Evolutionary conservation across 1,140 invertebrate species (phyloP), one percentile per base, ranked within the genome.

Genomic region (Bradysia coprophila): DNA sequence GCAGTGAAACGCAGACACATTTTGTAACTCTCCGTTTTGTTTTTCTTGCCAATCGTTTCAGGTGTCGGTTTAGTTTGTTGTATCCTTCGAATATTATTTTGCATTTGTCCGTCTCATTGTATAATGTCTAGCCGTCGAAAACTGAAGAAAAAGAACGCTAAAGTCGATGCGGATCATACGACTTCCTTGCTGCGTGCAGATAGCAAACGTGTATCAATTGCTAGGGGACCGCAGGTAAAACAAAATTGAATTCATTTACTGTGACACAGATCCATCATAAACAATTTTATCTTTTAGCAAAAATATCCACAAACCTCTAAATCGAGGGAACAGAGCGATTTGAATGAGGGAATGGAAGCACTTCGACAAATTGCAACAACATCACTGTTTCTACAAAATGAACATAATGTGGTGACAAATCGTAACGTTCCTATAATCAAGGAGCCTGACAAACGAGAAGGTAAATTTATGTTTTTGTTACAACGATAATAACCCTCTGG

Each of bases 61-160:
- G 58, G 50, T 47, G 59, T 71, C 41, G 71, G 71, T 40, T 51
- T 72, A 40, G 57, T 73, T 31, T 75, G 71, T 55, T 75, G 72
- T 48, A 58, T 72, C 22, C 53, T 75, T 43, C 64, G 72, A 36
- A 68, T 75, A 33, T 54, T 73, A 42, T 63, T 75, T 43, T 75
- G 72, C 53, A 64, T 74, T 45, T 74, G 72, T 51, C 59, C 71
- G 38, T 71, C 70, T 46, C 64, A 62, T 43, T 73, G 71, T 49
- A 60, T 61, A 43, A 54, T 55, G 49, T 54, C 55, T 22, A 59
- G 48, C 42, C 59, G 55, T 34, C 57, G 57, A 47, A 48, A 53
- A 31, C 48, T 54, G 19, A 61, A 61, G 44, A 57, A 60, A 53
- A 56, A 61, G 41, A 51, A 48, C 18, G 57, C 57, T 40, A 61